A percentile compares a stretch with the other conserved stretches of the same genome.
Evolutionary conservation across 1,140 invertebrate species (phyloP).

Genomic region (Orius laevigatus): DNA sequence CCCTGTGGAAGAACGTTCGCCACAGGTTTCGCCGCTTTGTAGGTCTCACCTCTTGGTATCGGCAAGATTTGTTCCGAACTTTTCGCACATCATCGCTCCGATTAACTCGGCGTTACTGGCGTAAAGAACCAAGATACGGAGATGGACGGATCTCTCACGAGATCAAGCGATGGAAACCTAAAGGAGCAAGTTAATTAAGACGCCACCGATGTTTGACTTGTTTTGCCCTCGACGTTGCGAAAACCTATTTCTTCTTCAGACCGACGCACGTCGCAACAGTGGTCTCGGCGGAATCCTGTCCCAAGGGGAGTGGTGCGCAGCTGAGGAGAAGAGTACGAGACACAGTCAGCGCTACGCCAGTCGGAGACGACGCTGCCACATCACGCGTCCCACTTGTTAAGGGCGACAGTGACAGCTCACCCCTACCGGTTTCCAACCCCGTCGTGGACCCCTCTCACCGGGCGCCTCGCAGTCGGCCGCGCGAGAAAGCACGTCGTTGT

Average conservation of each 20-base stretch:
- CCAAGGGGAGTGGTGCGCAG: no score
- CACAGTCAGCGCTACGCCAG: no score
- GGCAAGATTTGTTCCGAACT: constrained; percentile 23
- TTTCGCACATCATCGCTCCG: constrained; percentile 21
- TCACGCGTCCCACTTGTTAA: no score
- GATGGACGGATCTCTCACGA: background rate
- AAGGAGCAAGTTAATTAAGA: constrained; percentile 18
- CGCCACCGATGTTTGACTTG: constrained; percentile 18
- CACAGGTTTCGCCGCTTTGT: constrained; percentile 20
- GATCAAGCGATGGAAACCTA: constrained; percentile 20
- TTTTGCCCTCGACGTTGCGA: constrained; percentile 21
- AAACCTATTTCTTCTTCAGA: constrained; percentile 21
- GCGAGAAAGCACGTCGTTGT: no score
- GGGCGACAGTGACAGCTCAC: no score
- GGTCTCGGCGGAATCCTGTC: constrained; percentile 22
- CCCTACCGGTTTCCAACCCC: no score
- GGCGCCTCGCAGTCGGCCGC: no score
- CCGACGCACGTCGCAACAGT: constrained; percentile 21
- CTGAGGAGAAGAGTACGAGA: no score
- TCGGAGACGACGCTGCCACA: no score
- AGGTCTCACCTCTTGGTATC: constrained; percentile 22
- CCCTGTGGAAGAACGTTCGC: constrained; percentile 19
- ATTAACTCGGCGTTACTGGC: constrained; percentile 21
- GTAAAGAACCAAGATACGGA: background rate
- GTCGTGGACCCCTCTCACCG: no score